Evolutionary conservation across 2,797 vertebrate species (phyloP).

Genomic region (Enteromius anoplus): DNA sequence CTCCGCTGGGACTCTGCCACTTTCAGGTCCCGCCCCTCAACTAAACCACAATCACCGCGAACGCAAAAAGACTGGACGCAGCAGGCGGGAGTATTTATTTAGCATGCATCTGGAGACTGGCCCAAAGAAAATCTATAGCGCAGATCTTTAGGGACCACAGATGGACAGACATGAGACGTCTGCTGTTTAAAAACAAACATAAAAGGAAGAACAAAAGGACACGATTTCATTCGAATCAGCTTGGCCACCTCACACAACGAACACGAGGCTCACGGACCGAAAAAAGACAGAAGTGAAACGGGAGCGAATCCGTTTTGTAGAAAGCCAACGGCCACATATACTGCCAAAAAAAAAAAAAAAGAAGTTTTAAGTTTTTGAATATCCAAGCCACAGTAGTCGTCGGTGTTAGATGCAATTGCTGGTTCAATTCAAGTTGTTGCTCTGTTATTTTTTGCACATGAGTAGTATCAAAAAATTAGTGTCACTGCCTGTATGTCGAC

Average conservation of each 20-base stretch:
- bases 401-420: slow-evolving; percentile 98
- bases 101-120: slow-evolving; percentile 92
- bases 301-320: slow-evolving; percentile 87
- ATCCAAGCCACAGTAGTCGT: slow-evolving; percentile 96
- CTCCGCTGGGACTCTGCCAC: slow-evolving; percentile 69
- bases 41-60: slow-evolving; percentile 86
- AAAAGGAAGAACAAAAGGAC: slow-evolving; percentile 58
- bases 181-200: slow-evolving; percentile 72
- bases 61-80: slow-evolving; percentile 93
- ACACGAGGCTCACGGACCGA: slow-evolving; percentile 88
- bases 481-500: slow-evolving; percentile 99
- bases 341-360: slow-evolving; percentile 90
- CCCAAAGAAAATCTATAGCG: slow-evolving; percentile 94
- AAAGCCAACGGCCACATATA: slow-evolving; percentile 85
- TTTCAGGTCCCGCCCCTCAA: slow-evolving; percentile 73
- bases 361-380: slow-evolving; percentile 99
- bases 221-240: slow-evolving; percentile 84
- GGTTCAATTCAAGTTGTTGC: slow-evolving; percentile 99
- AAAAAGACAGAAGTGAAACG: slow-evolving; percentile 71
- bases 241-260: slow-evolving; percentile 80
- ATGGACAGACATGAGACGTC: slow-evolving; percentile 90
- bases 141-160: slow-evolving; percentile 92
- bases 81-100: slow-evolving; percentile 98
- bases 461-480: slow-evolving; percentile 96
- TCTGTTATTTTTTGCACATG: slow-evolving; percentile 99